These are phyloP conservation scores for Drosophila helvetica DNA, from an alignment of 2,888 invertebrate species.

Conservation along the genomic window DNA sequence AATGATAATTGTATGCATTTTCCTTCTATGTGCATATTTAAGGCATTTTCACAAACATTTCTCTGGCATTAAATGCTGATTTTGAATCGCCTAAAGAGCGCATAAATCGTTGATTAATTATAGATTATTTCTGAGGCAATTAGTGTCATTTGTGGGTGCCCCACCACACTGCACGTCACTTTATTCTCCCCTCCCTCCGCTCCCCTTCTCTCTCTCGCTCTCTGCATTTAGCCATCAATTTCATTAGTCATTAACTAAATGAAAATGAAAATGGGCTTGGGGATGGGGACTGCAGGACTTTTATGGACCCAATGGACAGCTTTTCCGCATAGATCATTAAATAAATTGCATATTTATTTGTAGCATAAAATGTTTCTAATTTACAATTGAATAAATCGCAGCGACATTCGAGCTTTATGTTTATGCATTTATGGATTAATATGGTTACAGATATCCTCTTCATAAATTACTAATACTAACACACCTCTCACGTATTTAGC, in stretches of 20 bases:
- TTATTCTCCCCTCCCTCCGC: neutral
- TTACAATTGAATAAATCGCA: constrained; percentile 36
- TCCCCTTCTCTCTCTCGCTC: constrained; percentile 2
- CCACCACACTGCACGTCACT: neutral
- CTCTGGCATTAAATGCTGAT: neutral
- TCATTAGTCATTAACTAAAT: neutral
- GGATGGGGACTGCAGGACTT: neutral
- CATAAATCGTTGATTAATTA: constrained; percentile 32
- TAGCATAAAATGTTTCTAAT: constrained; percentile 38
- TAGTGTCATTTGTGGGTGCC: constrained; percentile 17
- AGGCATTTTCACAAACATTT: neutral
- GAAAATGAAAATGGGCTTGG: neutral
- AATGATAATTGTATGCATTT: too few relatives aligned
- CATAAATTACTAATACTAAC: too few relatives aligned
- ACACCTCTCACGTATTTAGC: too few relatives aligned
- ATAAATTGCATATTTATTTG: constrained; percentile 55
- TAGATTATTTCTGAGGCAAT: constrained; percentile 31
- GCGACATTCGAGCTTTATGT: constrained; percentile 13
- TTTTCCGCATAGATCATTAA: constrained; percentile 45
- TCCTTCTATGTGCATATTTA: neutral
- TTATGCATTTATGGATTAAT: neutral
- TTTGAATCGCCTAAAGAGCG: neutral
- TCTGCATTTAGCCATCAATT: constrained; percentile 3
- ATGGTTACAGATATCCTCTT: too few relatives aligned
- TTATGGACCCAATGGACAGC: constrained; percentile 17